These are phyloP conservation scores for Acipenser transmontanus DNA, from an alignment of 2,797 vertebrate species.

Conservation along the genomic window DNA sequence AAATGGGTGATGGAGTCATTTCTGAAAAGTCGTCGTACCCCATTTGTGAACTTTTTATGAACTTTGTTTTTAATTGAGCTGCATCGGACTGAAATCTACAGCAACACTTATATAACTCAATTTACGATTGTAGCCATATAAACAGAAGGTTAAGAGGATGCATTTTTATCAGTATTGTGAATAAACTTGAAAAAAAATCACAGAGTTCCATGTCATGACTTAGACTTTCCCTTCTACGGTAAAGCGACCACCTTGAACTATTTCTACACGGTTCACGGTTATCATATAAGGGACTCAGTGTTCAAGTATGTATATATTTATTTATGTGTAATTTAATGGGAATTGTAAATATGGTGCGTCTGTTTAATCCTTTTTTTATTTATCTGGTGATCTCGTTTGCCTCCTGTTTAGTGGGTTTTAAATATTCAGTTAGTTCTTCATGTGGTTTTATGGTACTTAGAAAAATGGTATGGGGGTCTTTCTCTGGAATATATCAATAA, in stretches of 20 bases:
- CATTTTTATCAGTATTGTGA: slow-evolving; percentile 99
- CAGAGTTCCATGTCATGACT: slow-evolving; percentile 88
- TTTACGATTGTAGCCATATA: slow-evolving; percentile 86
- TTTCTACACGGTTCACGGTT: slow-evolving; percentile 90
- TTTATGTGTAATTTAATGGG: slow-evolving; percentile 99
- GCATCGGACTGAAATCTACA: slow-evolving; percentile 82
- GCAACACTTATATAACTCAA: slow-evolving; percentile 74
- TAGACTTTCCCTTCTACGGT: slow-evolving; percentile 75
- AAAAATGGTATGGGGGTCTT: slow-evolving; percentile 75
- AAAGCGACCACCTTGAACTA: slow-evolving; percentile 91
- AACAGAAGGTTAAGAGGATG: slow-evolving; percentile 73
- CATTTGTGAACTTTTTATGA: slow-evolving; percentile 50
- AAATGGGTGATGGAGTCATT: slow-evolving; percentile 66
- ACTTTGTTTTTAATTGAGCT: slow-evolving; percentile 63
- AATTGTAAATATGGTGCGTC: slow-evolving; percentile 99
- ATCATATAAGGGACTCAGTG: slow-evolving; percentile 95
- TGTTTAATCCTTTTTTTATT: slow-evolving; percentile 94
- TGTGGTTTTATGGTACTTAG: slow-evolving; percentile 97
- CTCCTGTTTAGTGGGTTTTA: slow-evolving; percentile 97
- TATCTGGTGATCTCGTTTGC: slow-evolving; percentile 95
- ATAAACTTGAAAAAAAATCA: slow-evolving; percentile 92
- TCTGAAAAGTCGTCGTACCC: slow-evolving; percentile 25
- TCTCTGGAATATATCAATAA: slow-evolving; percentile 88
- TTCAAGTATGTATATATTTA: slow-evolving; percentile 99
- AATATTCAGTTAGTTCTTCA: slow-evolving; percentile 94